These are phyloP conservation scores for Eilema depressum DNA, from an alignment of 2,888 invertebrate species.

Conservation along the genomic window DNA sequence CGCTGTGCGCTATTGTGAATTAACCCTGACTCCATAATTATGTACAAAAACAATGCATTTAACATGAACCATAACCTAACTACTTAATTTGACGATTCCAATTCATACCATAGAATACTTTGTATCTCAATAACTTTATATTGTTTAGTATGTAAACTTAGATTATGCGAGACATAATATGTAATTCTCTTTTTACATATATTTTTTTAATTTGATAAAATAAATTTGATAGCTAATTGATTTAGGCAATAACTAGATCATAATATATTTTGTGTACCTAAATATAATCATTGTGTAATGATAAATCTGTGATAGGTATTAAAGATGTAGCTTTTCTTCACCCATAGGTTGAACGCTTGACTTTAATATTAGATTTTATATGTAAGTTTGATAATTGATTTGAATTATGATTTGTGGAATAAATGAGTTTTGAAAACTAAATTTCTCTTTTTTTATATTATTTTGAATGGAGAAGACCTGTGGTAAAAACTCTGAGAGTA, in stretches of 20 bases:
- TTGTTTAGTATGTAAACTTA: not conserved
- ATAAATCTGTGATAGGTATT: slow-evolving; percentile 53
- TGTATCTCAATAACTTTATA: not conserved
- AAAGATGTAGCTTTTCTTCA: slow-evolving; percentile 17
- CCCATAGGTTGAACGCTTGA: slow-evolving; percentile 23
- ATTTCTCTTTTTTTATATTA: too few species aligned
- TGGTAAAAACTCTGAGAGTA: too few species aligned
- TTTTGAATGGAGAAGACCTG: too few species aligned
- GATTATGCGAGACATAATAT: not conserved
- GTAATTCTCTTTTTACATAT: not conserved
- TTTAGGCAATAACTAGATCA: slow-evolving; percentile 31
- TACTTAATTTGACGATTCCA: not conserved
- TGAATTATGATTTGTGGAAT: slow-evolving; percentile 24
- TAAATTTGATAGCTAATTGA: not conserved
- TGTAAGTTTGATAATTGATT: slow-evolving; percentile 6
- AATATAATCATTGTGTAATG: slow-evolving; percentile 51
- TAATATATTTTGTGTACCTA: slow-evolving; percentile 38
- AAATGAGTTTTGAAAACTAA: slow-evolving; percentile 17
- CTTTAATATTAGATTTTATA: slow-evolving; percentile 20
- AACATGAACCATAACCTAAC: not conserved
- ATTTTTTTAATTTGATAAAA: not conserved
- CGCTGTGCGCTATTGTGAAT: too few species aligned
- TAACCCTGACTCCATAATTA: slow-evolving; percentile 2
- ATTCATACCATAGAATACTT: not conserved
- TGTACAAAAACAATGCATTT: slow-evolving; percentile 8